Evolutionary conservation across 2,888 invertebrate species (phyloP), one percentile per base, ranked within the genome.

Genomic region (Diaperis boleti): DNA sequence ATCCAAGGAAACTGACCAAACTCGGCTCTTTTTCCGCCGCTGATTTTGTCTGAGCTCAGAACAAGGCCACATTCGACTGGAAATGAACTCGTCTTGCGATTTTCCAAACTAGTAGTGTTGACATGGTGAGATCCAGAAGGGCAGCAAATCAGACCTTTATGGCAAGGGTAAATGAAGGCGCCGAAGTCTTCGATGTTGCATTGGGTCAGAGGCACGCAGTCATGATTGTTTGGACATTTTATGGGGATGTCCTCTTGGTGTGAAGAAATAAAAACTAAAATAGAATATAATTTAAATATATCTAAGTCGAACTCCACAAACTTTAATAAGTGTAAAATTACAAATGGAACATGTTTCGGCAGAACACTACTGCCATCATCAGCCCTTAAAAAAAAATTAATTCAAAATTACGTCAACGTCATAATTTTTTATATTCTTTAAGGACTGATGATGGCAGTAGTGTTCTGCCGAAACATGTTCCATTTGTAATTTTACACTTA

Each of bases 1-100:
- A 89, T 82, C 88, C 88, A 89, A 1, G 88, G 88, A 73, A 85
- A 87, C 70, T 87, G 85, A 0, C 88, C 88, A 1, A 88, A 76
- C 0, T 81, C 79, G 0, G 89, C 88, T 42, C 84, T 82, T 35
- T 79, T 72, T 0, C 89, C 89, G 0, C 88, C 88, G 29, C 88
- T 86, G 72, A 89, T 88, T 37, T 88, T 83, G 74, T 88, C 86
- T 0, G 83, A 76, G 10, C 81, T 82, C 57, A 83, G 84, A 50
- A 83, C 82, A 4, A 68, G 17, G 0, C 89, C 89, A 65, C 89
- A 89, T n/a, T 82, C 83, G 0, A 82, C 77, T 3, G 74, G 64
- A 1, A 68, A 68, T 17, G 59, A 13, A n/a, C 49, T 22, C 7
- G 56, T 62, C 14, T 62, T 62, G 7, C 62, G 18, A 20, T 8